Conservation (phyloP, 1,140 invertebrate genomes). For the Drosophila kanapiae region DNA sequence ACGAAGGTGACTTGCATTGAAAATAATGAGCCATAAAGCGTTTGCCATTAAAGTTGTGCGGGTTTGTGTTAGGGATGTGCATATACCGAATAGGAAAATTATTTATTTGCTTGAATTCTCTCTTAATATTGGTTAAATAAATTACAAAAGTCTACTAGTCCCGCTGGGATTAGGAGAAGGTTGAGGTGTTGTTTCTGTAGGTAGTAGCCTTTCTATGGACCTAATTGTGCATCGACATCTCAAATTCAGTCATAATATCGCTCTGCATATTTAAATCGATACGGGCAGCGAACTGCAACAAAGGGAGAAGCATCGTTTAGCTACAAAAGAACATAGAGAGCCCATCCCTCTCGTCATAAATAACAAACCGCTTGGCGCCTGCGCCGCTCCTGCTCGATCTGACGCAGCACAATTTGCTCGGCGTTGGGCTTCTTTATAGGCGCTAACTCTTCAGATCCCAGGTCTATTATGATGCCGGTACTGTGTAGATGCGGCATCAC, state of each 20-base stretch:
- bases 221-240: not conserved
- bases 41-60: slow-evolving; percentile 51
- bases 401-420: not conserved
- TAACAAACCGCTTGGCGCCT: slow-evolving; percentile 4
- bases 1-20: slow-evolving; percentile 56
- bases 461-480: too few relatives aligned
- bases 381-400: not conserved
- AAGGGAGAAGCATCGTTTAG: not conserved
- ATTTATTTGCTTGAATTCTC: too few relatives aligned
- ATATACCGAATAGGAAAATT: not conserved
- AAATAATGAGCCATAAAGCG: slow-evolving; percentile 76
- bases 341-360: too few relatives aligned
- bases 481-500: too few relatives aligned
- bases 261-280: slow-evolving; percentile 1
- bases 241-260: slow-evolving; percentile 1
- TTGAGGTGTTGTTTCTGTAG: too few relatives aligned
- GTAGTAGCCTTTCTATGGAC: not conserved
- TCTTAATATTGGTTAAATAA: too few relatives aligned
- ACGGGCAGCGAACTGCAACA: not conserved
- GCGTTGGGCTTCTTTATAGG: not conserved
- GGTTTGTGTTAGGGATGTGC: not conserved
- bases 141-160: too few relatives aligned
- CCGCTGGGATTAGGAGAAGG: too few relatives aligned
- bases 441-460: too few relatives aligned
- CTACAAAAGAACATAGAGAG: not conserved